Evolutionary conservation across 2,797 vertebrate genomes (phyloP), one percentile per base, ranked within the genome.

Genomic region (Melanotaenia parkinsoni): DNA sequence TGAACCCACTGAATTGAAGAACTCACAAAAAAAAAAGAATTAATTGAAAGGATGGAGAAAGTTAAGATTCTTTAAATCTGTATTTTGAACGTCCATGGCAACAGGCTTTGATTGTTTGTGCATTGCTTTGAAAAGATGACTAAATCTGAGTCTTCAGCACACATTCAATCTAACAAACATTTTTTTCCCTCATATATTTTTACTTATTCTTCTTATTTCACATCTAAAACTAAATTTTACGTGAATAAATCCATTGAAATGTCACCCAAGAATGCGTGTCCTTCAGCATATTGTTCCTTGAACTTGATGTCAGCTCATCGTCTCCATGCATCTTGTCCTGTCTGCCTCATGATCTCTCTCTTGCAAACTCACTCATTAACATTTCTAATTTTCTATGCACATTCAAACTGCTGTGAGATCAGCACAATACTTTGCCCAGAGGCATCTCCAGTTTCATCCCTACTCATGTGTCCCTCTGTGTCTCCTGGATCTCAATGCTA

Each of bases 71-170:
- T 74, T 80, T 54, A 66, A 14, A 74, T 83, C 58, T n/a, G 32
- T 70, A 22, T 83, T 75, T 72, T 24, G 63, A 69, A 83, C 89
- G 84, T 88, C 88, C 90, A 88, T 89, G 83, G 89, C 84, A 93
- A 91, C 89, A 72, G 72, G 79, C 68, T 73, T 12, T 53, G 58
- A 79, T 71, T 88, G 63, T 54, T 40, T 74, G 72, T 53, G 58
- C 28, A 20, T 67, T 14, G 43, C 68, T 81, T 83, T 76, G 70
- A 82, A 82, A 82, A 53, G 65, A 85, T 77, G 5, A 6, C 75
- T 66, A 63, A 72, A 77, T 84, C 57, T 72, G 22, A 64, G 67
- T 63, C 57, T 68, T 40, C 3, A n/a, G 35, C 53, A 45, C 68
- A 16, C 47, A 12, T 53, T 56, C 63, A 72, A 9, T 47, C 45